These are phyloP conservation scores for Biston betularia DNA, from an alignment of 2,888 invertebrate species.

Conservation along the genomic window DNA sequence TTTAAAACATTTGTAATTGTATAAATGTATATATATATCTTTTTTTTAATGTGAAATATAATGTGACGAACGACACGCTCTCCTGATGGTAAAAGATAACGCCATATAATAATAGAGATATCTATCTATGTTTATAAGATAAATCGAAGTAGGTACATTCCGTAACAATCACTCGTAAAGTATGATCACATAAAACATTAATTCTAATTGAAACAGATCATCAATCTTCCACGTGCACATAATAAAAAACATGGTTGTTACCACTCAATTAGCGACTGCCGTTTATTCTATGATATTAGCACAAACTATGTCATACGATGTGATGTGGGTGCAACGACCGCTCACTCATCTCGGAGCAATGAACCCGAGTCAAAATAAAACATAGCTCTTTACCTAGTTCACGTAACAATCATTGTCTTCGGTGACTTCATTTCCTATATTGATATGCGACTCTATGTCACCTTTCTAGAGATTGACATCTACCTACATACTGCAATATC, in stretches of 20 bases:
- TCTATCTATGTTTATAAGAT: too few species aligned
- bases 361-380: constrained; percentile 48
- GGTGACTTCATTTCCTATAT: constrained; percentile 27
- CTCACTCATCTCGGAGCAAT: constrained; percentile 37
- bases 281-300: constrained; percentile 22
- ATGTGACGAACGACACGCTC: too few species aligned
- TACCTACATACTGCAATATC: background rate
- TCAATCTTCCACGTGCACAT: constrained; percentile 11
- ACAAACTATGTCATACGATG: constrained; percentile 40
- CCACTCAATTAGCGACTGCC: constrained; percentile 21
- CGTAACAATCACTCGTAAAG: background rate
- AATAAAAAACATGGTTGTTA: constrained; percentile 19
- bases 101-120: too few species aligned
- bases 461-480: background rate
- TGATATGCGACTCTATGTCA: constrained; percentile 11
- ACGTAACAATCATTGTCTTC: constrained; percentile 45
- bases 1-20: too few species aligned
- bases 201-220: constrained; percentile 7
- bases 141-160: too few species aligned
- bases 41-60: too few species aligned
- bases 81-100: too few species aligned
- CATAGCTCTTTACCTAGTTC: constrained; percentile 36
- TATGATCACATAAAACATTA: background rate
- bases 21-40: too few species aligned
- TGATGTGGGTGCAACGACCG: constrained; percentile 35